phyloP scores from a whole-genome alignment of 2,113 vertebrate species.

The Machaerirhynchus nigripectus region DNA sequence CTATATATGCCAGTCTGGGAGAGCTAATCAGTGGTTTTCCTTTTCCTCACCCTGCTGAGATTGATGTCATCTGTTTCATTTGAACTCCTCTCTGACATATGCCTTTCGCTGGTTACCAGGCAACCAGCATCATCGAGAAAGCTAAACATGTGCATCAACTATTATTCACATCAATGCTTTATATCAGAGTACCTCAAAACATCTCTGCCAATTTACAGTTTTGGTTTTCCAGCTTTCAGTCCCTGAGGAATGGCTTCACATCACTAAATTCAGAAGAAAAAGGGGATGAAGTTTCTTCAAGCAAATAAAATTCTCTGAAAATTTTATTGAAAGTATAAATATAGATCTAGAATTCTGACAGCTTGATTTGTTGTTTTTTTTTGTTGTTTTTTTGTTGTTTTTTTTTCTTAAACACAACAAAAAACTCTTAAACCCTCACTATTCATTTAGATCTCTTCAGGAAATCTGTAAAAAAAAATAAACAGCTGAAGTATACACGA shows the following conservation, averaged over 20 bases:
- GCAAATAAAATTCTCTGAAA: not conserved
- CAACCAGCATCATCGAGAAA: not conserved
- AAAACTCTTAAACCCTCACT: not conserved
- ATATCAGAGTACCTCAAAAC: not conserved
- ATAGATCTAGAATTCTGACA: not conserved
- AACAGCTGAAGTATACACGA: not conserved
- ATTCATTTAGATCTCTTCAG: not conserved
- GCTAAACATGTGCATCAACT: not conserved
- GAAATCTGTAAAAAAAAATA: too few species aligned
- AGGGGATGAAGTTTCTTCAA: not conserved
- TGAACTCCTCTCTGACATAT: constrained; percentile 22
- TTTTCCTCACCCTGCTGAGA: constrained; percentile 19
- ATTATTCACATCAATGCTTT: not conserved
- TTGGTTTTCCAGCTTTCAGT: not conserved
- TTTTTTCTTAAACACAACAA: not conserved
- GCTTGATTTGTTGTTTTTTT: not conserved
- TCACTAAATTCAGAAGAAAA: not conserved
- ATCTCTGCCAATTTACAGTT: not conserved
- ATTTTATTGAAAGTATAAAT: not conserved
- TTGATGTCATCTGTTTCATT: constrained; percentile 19
- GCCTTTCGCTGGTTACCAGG: constrained; percentile 23
- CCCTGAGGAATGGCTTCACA: not conserved
- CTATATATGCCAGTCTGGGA: not conserved
- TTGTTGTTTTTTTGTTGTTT: too few species aligned
- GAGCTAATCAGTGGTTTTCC: not conserved